A percentile compares a stretch with the other conserved stretches of the same genome.
phyloP scores from a whole-genome alignment of 2,113 vertebrate species.

The Empidonax alnorum region DNA sequence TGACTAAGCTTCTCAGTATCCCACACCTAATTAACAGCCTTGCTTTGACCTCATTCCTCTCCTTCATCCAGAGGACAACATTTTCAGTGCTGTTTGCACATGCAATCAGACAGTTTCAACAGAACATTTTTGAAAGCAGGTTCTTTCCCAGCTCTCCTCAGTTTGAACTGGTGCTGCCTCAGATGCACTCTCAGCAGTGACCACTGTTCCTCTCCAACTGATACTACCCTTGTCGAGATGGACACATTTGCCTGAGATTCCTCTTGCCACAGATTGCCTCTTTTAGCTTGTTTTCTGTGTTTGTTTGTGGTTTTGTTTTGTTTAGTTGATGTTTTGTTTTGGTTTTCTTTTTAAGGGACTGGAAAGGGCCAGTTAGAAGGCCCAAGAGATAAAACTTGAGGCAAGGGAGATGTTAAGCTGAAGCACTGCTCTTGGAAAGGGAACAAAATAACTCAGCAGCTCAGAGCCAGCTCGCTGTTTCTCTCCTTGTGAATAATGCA shows the following conservation, averaged over 20 bases:
- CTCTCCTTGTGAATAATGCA: constrained; percentile 48
- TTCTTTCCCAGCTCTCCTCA: neutral
- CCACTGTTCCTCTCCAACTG: neutral
- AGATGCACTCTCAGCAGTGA: neutral
- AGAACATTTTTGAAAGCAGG: neutral
- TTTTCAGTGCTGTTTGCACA: neutral
- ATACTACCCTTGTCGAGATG: neutral
- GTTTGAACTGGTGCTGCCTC: neutral
- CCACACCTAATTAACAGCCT: neutral
- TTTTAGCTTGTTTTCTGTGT: neutral
- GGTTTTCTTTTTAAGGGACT: neutral
- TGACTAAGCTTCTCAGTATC: neutral
- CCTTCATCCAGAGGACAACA: neutral
- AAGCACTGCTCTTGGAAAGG: neutral
- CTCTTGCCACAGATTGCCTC: neutral
- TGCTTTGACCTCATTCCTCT: neutral
- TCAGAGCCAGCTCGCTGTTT: neutral
- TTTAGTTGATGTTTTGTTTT: accelerated
- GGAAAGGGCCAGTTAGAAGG: neutral
- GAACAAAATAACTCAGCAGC: neutral
- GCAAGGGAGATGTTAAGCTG: constrained; percentile 1
- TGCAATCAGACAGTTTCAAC: neutral
- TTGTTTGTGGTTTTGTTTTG: neutral
- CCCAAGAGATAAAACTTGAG: neutral
- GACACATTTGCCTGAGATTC: neutral